phyloP scores from a whole-genome alignment of 1,140 invertebrate species.

The Luehdorfia chinensis region DNA sequence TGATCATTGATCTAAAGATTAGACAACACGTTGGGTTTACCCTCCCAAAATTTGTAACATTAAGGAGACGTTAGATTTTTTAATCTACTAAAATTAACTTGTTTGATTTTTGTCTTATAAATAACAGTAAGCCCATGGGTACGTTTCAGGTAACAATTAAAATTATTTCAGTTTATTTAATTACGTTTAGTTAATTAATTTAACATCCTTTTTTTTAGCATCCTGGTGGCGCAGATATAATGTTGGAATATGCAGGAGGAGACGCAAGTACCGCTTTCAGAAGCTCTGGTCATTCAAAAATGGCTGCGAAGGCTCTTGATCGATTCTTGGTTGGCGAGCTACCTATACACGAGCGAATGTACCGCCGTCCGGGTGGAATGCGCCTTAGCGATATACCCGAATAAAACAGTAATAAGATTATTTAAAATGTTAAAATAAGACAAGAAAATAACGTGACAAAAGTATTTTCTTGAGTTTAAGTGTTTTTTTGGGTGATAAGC shows the following conservation, averaged over 20 bases:
- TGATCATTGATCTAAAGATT: not conserved
- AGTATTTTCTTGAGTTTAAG: too few relatives aligned
- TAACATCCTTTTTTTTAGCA: constrained; percentile 79
- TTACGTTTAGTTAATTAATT: too few relatives aligned
- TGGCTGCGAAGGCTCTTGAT: constrained; percentile 79
- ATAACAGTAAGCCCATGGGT: too few relatives aligned
- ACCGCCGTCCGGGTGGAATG: constrained; percentile 75
- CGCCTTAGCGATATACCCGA: constrained; percentile 66
- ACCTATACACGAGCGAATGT: constrained; percentile 83
- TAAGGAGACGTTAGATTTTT: too few relatives aligned
- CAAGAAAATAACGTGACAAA: not conserved
- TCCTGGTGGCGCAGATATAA: constrained; percentile 90
- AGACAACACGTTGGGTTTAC: too few relatives aligned
- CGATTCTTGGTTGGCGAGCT: constrained; percentile 85
- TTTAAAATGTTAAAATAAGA: not conserved
- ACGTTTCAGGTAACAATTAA: too few relatives aligned
- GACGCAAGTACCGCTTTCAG: constrained; percentile 92
- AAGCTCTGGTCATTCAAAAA: constrained; percentile 86
- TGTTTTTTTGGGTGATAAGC: too few relatives aligned
- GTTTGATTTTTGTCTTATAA: too few relatives aligned
- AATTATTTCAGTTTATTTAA: too few relatives aligned
- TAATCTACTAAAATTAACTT: too few relatives aligned
- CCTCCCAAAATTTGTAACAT: too few relatives aligned
- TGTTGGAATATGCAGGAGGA: constrained; percentile 90
- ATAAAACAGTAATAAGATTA: constrained; percentile 24